Conservation (phyloP, 2,888 invertebrate genomes). For the Amblyjoppa fuscipennis region DNA sequence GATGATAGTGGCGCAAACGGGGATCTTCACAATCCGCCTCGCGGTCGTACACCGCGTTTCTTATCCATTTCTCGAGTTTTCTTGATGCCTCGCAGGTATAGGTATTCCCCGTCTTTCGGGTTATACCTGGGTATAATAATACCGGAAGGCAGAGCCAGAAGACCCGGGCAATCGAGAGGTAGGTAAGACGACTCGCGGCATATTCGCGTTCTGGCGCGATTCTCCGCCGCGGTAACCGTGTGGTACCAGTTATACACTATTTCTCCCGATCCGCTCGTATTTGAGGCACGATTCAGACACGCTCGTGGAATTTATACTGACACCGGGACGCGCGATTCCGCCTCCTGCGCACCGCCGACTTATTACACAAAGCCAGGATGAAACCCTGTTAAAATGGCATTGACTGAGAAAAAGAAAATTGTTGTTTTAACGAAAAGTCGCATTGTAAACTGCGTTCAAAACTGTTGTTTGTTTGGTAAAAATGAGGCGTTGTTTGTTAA, state of each 20-base stretch:
- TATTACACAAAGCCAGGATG: slow-evolving; percentile 50
- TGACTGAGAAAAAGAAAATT: not conserved
- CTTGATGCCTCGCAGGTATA: slow-evolving; percentile 15
- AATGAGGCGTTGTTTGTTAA: no score
- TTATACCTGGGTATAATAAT: slow-evolving; percentile 28
- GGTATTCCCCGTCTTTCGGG: slow-evolving; percentile 15
- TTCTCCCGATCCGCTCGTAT: slow-evolving; percentile 68
- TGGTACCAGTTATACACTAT: slow-evolving; percentile 36
- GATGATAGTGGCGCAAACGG: slow-evolving; percentile 24
- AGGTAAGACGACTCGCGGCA: slow-evolving; percentile 19
- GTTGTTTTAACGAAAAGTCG: no score
- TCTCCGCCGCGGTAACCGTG: not conserved
- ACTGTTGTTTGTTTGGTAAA: no score
- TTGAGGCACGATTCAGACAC: slow-evolving; percentile 76
- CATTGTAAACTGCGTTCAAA: no score
- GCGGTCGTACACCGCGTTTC: slow-evolving; percentile 28
- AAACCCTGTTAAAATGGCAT: slow-evolving; percentile 33
- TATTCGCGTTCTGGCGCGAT: slow-evolving; percentile 1
- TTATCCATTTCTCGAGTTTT: slow-evolving; percentile 48
- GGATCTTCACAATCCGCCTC: not conserved
- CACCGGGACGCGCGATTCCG: slow-evolving; percentile 47
- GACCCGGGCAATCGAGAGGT: slow-evolving; percentile 40
- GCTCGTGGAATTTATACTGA: slow-evolving; percentile 74
- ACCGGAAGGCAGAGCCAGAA: slow-evolving; percentile 34
- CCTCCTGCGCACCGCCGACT: slow-evolving; percentile 32